Conservation (phyloP, 2,888 invertebrate genomes). For the Eupithecia subumbrata region DNA sequence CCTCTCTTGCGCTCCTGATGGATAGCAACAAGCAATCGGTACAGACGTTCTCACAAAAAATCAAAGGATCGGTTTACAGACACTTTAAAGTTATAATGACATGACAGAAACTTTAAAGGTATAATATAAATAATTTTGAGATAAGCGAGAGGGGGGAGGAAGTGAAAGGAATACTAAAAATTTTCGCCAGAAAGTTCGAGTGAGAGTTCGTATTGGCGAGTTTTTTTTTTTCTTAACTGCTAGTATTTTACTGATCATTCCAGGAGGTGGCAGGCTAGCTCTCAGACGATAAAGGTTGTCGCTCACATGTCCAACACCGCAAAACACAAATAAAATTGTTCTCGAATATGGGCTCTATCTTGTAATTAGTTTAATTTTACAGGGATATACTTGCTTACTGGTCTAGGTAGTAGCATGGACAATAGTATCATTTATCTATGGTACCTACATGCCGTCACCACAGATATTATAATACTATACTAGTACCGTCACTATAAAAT, state of each 20-base stretch:
- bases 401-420: no score
- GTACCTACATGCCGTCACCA: no score
- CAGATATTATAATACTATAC: no score
- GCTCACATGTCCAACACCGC: no score
- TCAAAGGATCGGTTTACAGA: not conserved
- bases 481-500: no score
- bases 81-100: not conserved
- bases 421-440: no score
- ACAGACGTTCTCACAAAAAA: not conserved
- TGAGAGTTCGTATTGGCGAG: not conserved
- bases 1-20: constrained; percentile 69
- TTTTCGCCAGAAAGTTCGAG: not conserved
- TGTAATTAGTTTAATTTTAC: no score
- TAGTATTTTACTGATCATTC: not conserved
- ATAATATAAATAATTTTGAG: no score
- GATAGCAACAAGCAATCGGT: constrained; percentile 24
- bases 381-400: no score
- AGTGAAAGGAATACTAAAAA: not conserved
- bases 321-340: no score
- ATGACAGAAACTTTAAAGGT: not conserved
- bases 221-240: not conserved
- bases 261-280: not conserved
- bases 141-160: not conserved
- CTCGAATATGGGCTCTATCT: no score
- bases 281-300: not conserved